phyloP scores from a whole-genome alignment of 2,888 invertebrate species.

The Cotesia congregata region DNA sequence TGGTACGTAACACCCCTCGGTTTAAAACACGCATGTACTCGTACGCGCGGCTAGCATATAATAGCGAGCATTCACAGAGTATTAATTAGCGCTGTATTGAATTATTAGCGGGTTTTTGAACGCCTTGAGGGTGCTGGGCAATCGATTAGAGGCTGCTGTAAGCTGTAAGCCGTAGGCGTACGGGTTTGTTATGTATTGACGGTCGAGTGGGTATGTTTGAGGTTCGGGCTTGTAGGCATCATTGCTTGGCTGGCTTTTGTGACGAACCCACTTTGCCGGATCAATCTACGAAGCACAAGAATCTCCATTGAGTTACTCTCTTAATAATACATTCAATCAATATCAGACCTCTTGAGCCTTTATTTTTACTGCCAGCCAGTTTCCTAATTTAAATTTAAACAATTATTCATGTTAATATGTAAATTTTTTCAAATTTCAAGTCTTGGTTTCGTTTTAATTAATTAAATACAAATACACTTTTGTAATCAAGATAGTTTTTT shows the following conservation, averaged over 20 bases:
- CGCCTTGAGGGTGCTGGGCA: slow-evolving; percentile 29
- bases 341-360: background rate
- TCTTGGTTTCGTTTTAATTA: too few species aligned
- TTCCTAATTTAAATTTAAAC: background rate
- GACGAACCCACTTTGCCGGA: slow-evolving; percentile 13
- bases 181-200: slow-evolving; percentile 23
- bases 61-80: background rate
- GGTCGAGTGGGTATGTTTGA: slow-evolving; percentile 25
- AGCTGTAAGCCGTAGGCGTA: slow-evolving; percentile 25
- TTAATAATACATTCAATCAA: background rate
- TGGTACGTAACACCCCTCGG: background rate
- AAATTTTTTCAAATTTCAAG: too few species aligned
- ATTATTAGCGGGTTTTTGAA: slow-evolving; percentile 38
- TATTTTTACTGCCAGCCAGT: background rate
- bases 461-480: too few species aligned
- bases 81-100: slow-evolving; percentile 35
- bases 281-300: slow-evolving; percentile 6
- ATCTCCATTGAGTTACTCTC: background rate
- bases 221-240: slow-evolving; percentile 1
- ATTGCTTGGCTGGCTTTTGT: slow-evolving; percentile 31
- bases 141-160: slow-evolving; percentile 28
- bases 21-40: background rate
- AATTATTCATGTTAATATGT: background rate
- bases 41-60: background rate
- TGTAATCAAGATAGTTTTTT: too few species aligned